A percentile compares a stretch with the other conserved stretches of the same genome.
These are phyloP conservation scores for Lacerta bilineata DNA, from an alignment of 2,797 vertebrate genomes.

Conservation along the genomic window DNA sequence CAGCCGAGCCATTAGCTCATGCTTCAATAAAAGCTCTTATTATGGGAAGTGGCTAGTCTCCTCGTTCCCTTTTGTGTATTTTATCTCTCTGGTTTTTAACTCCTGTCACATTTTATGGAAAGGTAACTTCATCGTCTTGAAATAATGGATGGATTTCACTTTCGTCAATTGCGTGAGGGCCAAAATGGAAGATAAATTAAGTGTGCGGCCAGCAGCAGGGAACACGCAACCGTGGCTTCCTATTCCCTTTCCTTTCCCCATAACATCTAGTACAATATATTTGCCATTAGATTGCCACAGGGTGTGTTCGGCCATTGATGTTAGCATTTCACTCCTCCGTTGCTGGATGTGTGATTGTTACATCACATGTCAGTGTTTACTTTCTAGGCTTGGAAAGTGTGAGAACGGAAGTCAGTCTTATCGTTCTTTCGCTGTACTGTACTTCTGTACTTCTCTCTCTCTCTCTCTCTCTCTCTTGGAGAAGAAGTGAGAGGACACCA, in stretches of 20 bases:
- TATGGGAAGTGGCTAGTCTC: constrained; percentile 33
- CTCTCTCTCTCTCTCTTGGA: too few species aligned
- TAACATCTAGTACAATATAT: background rate
- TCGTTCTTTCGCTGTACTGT: too few species aligned
- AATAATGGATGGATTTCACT: constrained; percentile 42
- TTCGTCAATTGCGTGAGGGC: constrained; percentile 6
- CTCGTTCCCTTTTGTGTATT: constrained; percentile 55
- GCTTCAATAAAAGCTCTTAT: constrained; percentile 30
- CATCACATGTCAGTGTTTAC: too few species aligned
- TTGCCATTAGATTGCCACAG: too few species aligned
- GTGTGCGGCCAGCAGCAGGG: background rate
- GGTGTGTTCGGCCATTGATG: too few species aligned
- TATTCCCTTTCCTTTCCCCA: background rate
- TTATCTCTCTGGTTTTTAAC: constrained; percentile 55
- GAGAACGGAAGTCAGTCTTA: too few species aligned
- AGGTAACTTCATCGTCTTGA: constrained; percentile 43
- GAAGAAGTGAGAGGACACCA: too few species aligned
- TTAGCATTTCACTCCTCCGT: too few species aligned
- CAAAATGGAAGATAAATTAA: constrained; percentile 21
- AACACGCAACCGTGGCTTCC: background rate
- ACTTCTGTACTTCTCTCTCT: too few species aligned
- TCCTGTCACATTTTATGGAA: constrained; percentile 28
- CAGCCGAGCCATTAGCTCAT: constrained; percentile 32
- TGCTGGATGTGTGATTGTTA: too few species aligned
- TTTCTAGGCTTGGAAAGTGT: too few species aligned